Conservation (phyloP, 2,797 vertebrate genomes). For the Poecilia velifera region DNA sequence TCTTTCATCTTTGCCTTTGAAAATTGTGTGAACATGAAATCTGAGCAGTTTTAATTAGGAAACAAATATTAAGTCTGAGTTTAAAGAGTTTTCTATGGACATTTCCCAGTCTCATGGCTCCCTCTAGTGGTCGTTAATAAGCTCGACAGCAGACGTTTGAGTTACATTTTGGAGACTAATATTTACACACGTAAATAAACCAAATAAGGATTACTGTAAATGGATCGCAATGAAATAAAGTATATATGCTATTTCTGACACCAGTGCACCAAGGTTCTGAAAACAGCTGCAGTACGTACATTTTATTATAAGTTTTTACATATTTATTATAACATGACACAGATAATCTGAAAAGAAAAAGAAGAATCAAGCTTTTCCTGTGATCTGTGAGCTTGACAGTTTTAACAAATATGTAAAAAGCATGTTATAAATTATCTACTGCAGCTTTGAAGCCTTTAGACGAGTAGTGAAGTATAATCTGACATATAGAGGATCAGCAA, state of each 20-base stretch:
- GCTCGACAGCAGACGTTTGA: too few relatives aligned
- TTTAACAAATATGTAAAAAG: too few relatives aligned
- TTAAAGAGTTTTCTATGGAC: conserved; percentile 4
- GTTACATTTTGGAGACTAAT: neutral
- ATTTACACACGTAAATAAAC: neutral
- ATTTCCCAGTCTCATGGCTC: conserved; percentile 62
- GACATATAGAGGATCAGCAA: too few relatives aligned
- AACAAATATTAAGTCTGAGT: neutral
- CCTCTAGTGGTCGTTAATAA: conserved; percentile 65
- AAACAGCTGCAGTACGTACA: too few relatives aligned
- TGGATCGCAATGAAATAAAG: neutral
- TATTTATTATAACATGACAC: too few relatives aligned
- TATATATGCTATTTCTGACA: neutral
- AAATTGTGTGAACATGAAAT: conserved; percentile 1
- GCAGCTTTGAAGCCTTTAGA: too few relatives aligned
- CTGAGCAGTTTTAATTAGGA: neutral
- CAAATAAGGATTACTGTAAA: neutral
- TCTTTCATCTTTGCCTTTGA: neutral
- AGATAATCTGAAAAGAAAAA: too few relatives aligned
- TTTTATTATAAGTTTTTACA: too few relatives aligned
- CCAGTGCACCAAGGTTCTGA: neutral
- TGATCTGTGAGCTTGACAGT: too few relatives aligned
- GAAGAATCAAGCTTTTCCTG: too few relatives aligned
- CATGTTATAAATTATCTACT: too few relatives aligned
- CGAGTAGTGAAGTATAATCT: too few relatives aligned